These are phyloP conservation scores for Sinocyclocheilus grahami DNA, from an alignment of 2,113 vertebrate genomes.

Conservation along the genomic window DNA sequence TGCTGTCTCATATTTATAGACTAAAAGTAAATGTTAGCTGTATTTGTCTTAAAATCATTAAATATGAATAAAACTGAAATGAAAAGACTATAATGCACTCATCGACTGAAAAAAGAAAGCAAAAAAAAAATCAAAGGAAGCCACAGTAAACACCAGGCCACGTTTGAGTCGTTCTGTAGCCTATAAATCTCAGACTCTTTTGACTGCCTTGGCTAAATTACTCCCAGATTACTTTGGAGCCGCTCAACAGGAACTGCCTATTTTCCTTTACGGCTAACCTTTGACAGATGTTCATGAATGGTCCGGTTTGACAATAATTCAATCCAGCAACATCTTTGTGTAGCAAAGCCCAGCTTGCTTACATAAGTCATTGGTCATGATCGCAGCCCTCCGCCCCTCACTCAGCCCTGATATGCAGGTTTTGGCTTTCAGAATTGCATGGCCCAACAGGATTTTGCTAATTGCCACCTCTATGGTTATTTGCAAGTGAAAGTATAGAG, in stretches of 20 bases:
- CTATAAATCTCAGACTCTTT: constrained; percentile 67
- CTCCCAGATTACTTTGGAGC: constrained; percentile 78
- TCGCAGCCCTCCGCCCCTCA: background rate
- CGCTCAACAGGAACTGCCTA: constrained; percentile 78
- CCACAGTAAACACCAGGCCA: constrained; percentile 60
- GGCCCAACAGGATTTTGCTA: constrained; percentile 47
- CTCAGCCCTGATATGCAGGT: constrained; percentile 23
- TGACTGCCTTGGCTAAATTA: constrained; percentile 73
- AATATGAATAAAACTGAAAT: background rate
- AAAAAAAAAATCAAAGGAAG: constrained; percentile 37
- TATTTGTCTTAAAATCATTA: constrained; percentile 6
- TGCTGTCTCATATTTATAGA: background rate
- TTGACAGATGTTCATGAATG: constrained; percentile 78
- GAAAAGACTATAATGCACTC: constrained; percentile 10
- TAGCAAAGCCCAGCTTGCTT: constrained; percentile 40
- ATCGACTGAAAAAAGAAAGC: background rate
- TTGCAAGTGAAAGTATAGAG: constrained; percentile 54
- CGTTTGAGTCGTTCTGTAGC: constrained; percentile 65
- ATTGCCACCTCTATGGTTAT: constrained; percentile 46
- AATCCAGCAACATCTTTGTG: constrained; percentile 67
- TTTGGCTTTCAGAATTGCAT: constrained; percentile 41
- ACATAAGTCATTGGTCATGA: constrained; percentile 40
- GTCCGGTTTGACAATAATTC: constrained; percentile 69
- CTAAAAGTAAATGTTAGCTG: background rate
- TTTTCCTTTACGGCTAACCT: constrained; percentile 80